These are phyloP conservation scores for Drosophila insularis DNA, from an alignment of 1,140 invertebrate genomes.

Conservation along the genomic window DNA sequence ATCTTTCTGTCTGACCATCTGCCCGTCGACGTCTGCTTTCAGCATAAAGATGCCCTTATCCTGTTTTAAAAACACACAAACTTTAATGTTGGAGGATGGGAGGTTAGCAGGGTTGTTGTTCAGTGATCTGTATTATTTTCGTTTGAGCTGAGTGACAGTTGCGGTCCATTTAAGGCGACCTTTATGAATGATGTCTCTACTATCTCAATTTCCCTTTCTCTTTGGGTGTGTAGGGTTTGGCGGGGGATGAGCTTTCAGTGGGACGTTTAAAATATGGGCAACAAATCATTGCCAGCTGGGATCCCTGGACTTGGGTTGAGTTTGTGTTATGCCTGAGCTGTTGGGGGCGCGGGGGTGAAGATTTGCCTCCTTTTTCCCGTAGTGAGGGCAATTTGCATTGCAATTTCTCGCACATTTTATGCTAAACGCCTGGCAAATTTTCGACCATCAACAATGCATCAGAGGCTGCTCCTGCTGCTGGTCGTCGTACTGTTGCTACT, in stretches of 20 bases:
- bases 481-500: conserved; percentile 50
- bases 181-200: background rate
- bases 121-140: conserved; percentile 49
- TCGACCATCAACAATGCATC: conserved; percentile 78
- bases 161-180: conserved; percentile 42
- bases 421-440: conserved; percentile 71
- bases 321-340: background rate
- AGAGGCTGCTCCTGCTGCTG: conserved; percentile 48
- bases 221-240: background rate
- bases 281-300: conserved; percentile 58
- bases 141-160: conserved; percentile 47
- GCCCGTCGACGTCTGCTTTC: conserved; percentile 34
- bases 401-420: conserved; percentile 58
- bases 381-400: conserved; percentile 65
- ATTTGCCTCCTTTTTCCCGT: background rate
- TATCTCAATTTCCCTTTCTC: background rate
- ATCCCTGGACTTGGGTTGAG: background rate
- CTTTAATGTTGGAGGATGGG: background rate
- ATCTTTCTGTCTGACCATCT: background rate
- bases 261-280: conserved; percentile 36
- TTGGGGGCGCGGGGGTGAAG: background rate
- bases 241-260: conserved; percentile 14
- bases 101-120: background rate
- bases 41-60: conserved; percentile 6
- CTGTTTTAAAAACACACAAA: background rate